Percentiles rank a stretch among this genome's conserved stretches.
phyloP scores from a whole-genome alignment of 2,888 invertebrate genomes.

The Archips crataeganus region DNA sequence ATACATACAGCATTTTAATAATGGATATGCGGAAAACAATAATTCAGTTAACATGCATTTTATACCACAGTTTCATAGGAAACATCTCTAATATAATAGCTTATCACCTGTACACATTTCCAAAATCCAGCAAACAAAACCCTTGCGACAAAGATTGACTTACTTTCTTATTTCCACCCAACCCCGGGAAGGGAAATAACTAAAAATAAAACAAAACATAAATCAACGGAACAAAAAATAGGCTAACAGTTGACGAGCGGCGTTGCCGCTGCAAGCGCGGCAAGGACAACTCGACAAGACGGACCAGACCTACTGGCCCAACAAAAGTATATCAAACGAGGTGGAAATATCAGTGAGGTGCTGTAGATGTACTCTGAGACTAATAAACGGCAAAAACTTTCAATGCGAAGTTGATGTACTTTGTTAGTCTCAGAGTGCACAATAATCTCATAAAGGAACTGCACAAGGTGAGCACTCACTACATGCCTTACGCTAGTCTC shows the following conservation, averaged over 20 bases:
- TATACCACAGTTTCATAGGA: slow-evolving; percentile 3
- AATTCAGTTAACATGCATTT: slow-evolving; percentile 17
- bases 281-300: not conserved
- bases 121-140: slow-evolving; percentile 72
- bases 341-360: not conserved
- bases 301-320: not conserved
- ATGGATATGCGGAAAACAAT: slow-evolving; percentile 27
- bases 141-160: slow-evolving; percentile 69
- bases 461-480: slow-evolving; percentile 53
- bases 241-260: slow-evolving; percentile 12
- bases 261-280: not conserved
- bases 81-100: slow-evolving; percentile 21
- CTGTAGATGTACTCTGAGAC: not conserved
- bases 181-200: slow-evolving; percentile 78
- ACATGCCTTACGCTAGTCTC: slow-evolving; percentile 60
- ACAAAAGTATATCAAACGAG: slow-evolving; percentile 2
- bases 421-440: not conserved
- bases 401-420: not conserved
- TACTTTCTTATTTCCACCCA: slow-evolving; percentile 80
- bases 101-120: slow-evolving; percentile 46
- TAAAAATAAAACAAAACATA: slow-evolving; percentile 71
- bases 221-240: slow-evolving; percentile 61
- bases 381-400: not conserved
- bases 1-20: slow-evolving; percentile 16
- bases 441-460: slow-evolving; percentile 23